These are phyloP conservation scores for Pycnomerus fuliginosus DNA, from an alignment of 2,888 invertebrate genomes.

Conservation along the genomic window DNA sequence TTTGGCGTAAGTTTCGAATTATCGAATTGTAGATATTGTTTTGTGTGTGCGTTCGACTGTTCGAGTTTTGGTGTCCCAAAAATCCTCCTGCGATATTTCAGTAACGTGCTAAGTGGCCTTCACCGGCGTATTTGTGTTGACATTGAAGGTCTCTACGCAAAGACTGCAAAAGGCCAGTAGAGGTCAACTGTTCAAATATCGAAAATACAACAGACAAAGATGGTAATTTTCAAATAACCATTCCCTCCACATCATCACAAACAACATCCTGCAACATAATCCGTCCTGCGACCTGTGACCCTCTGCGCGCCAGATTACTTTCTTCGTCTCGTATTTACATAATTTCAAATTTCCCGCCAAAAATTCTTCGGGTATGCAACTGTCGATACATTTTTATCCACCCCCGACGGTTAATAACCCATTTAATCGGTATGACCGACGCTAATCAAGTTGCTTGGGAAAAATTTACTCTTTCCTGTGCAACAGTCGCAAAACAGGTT, in stretches of 20 bases:
- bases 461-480: slow-evolving; percentile 33
- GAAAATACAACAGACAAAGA: slow-evolving; percentile 27
- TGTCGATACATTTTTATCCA: slow-evolving; percentile 2
- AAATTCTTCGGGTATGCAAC: slow-evolving; percentile 6
- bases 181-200: slow-evolving; percentile 52
- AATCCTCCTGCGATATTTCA: slow-evolving; percentile 35
- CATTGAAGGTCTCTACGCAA: slow-evolving; percentile 54
- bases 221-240: slow-evolving; percentile 26
- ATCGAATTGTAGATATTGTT: slow-evolving; percentile 20
- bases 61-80: not conserved
- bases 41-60: not conserved
- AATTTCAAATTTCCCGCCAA: slow-evolving; percentile 25
- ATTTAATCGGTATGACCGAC: not conserved
- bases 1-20: slow-evolving; percentile 47
- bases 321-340: slow-evolving; percentile 30
- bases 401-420: no score
- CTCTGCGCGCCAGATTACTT: slow-evolving; percentile 38
- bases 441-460: not conserved
- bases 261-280: slow-evolving; percentile 11
- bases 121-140: slow-evolving; percentile 53
- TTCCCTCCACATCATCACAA: not conserved
- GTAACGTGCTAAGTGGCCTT: slow-evolving; percentile 53
- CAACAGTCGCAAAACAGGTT: slow-evolving; percentile 48
- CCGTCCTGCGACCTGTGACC: slow-evolving; percentile 47
- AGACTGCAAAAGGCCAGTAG: slow-evolving; percentile 54